Evolutionary conservation across 2,888 invertebrate genomes (phyloP), one percentile per base, ranked within the genome.

Genomic region (Neoaliturus tenellus): DNA sequence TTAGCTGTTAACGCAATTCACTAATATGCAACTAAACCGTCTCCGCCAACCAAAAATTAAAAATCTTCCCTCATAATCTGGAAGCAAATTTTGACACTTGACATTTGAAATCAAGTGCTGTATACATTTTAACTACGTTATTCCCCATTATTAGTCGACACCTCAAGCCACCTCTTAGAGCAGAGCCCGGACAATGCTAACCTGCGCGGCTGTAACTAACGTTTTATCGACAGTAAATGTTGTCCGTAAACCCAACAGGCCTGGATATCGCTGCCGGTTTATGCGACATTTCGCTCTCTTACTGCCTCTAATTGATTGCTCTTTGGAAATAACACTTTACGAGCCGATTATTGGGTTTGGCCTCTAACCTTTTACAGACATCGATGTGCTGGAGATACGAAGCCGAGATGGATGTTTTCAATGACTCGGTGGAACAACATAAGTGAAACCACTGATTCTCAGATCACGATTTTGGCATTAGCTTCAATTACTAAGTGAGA

Each of bases 251-350:
- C 35, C 35, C 35, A 35, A 35, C 44, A 12, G 44, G 17, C 10
- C 3, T 23, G 55, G 20, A 20, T 55, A 55, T 55, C 55, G 55
- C 14, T 31, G 4, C 14, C 58, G 14, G 62, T 62, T 62, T 62
- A 62, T 62, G 62, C 28, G 62, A 62, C 62, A 62, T 62, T 62
- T 62, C 62, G n/a, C 25, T 62, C 31, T 17, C 23, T 20, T 28
- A 25, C 31, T 14, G 10, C 28, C 28, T 12, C 8, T 62, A 62
- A 62, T 62, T 62, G 62, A 62, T 62, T 51, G 51, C 62, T 23
- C 23, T 20, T 25, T 62, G 28, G 31, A 51, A 51, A 20, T 23
- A 51, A 20, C 28, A 8, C 62, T 31, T 62, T 28, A 62, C 14
- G 28, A 28, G 20, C 51, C 20, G 51, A 51, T 51, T 23, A 23